Evolutionary conservation across 2,888 invertebrate species (phyloP), one percentile per base, ranked within the genome.

Genomic region (Andrena haemorrhoa): DNA sequence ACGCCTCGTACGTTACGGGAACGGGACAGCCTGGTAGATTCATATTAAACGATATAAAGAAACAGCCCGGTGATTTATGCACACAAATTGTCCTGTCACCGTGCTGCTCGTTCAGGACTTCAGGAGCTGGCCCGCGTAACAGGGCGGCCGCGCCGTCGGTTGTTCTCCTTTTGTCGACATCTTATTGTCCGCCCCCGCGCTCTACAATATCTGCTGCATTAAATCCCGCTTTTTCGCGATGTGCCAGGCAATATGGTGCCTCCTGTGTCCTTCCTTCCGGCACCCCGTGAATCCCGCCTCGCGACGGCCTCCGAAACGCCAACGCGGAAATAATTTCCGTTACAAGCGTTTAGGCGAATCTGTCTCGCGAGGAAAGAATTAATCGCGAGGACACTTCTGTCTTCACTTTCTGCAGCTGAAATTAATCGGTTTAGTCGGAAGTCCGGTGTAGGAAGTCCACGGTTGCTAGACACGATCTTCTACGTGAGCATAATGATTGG

Each of bases 31-130:
- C 86, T 69, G 80, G 78, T 82, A 75, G 89, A 91, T 92, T 92
- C 92, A 92, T 93, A 93, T 93, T 93, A 93, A 93, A 89, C 90
- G 92, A 93, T 91, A 92, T 91, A 91, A 93, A 93, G 93, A 93
- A 93, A 91, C 90, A 88, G 88, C 89, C 76, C 78, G 80, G 90
- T 92, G 92, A 93, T 93, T 93, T 93, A 93, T 93, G 92, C 89
- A 92, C 92, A 89, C 92, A 93, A 93, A 93, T 93, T 93, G 92
- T 93, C 89, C 92, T 92, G 93, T 92, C 93, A 91, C 89, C 86
- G 86, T 82, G 76, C 75, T 82, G 83, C 85, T 83, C 80, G 81
- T 86, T 81, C 66, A 66, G 70, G 80, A 83, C 70, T 80, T 77
- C 70, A 75, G 80, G 75, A 68, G 68, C 75, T 71, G 75, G 58